Conservation (phyloP, 92 coral and sea anemone species). For the Montipora capitata region DNA sequence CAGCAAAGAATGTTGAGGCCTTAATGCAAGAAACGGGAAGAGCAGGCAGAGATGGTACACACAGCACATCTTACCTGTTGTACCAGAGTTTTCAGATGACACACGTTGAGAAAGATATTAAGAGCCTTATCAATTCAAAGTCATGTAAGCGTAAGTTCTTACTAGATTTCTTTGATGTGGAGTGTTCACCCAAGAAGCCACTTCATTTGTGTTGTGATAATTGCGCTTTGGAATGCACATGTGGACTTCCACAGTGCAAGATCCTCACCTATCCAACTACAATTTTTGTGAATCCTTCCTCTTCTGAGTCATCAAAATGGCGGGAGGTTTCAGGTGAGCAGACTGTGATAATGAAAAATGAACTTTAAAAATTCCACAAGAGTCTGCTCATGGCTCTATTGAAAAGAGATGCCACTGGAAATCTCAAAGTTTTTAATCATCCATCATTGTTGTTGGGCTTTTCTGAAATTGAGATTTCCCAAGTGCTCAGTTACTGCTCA, state of each 20-base stretch:
- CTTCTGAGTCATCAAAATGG: background rate
- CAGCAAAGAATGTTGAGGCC: slow-evolving; percentile 72
- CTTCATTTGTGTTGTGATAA: slow-evolving; percentile 73
- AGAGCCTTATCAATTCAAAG: slow-evolving; percentile 28
- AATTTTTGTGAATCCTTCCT: background rate
- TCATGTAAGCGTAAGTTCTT: slow-evolving; percentile 64
- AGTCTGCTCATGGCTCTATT: slow-evolving; percentile 23
- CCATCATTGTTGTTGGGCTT: background rate
- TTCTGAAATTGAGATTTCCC: too few species aligned
- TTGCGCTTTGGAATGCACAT: slow-evolving; percentile 62
- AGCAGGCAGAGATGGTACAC: slow-evolving; percentile 74
- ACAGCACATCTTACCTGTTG: slow-evolving; percentile 53
- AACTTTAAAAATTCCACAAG: slow-evolving; percentile 18
- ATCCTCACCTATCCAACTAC: slow-evolving; percentile 25
- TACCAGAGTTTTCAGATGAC: slow-evolving; percentile 59
- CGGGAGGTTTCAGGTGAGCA: slow-evolving; percentile 21
- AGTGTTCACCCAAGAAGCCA: slow-evolving; percentile 17
- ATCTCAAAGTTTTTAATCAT: slow-evolving; percentile 20
- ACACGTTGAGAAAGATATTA: slow-evolving; percentile 60
- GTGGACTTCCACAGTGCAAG: slow-evolving; percentile 49
- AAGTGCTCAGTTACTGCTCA: background rate
- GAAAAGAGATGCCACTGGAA: slow-evolving; percentile 27
- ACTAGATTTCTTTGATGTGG: slow-evolving; percentile 44
- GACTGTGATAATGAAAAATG: background rate
- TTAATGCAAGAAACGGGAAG: slow-evolving; percentile 78